phyloP scores from a whole-genome alignment of 2,797 vertebrate species.

The Gymnoscopelus microlampas region DNA sequence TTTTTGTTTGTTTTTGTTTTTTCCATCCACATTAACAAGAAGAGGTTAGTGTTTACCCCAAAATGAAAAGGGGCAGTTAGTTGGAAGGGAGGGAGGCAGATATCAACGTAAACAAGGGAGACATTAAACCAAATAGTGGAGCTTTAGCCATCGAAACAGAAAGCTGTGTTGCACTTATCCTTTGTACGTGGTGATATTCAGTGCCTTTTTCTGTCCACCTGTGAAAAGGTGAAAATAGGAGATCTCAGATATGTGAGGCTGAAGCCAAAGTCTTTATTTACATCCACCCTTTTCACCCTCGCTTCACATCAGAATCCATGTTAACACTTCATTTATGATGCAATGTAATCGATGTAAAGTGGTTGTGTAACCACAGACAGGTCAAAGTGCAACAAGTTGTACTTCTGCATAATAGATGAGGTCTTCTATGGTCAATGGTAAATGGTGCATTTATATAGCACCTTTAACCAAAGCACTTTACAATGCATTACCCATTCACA shows the following conservation, averaged over 20 bases:
- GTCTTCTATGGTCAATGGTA: background rate
- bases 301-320: no score
- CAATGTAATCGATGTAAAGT: no score
- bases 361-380: constrained; percentile 35
- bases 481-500: no score
- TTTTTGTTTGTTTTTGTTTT: background rate
- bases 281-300: no score
- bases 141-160: constrained; percentile 14
- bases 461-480: no score
- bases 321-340: no score
- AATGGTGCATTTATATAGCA: no score
- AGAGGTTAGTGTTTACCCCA: constrained; percentile 19
- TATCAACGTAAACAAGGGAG: background rate
- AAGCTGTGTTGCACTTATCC: constrained; percentile 24
- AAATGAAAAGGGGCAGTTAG: background rate
- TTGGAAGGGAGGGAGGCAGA: no score
- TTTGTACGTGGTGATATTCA: constrained; percentile 19
- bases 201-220: constrained; percentile 49
- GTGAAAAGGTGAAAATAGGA: constrained; percentile 37
- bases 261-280: constrained; percentile 1
- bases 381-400: constrained; percentile 18
- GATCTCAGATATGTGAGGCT: constrained; percentile 42
- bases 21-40: constrained; percentile 54
- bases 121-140: background rate
- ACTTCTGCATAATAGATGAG: constrained; percentile 39